Evolutionary conservation across 2,888 invertebrate species (phyloP).

Genomic region (Phasia obesa): DNA sequence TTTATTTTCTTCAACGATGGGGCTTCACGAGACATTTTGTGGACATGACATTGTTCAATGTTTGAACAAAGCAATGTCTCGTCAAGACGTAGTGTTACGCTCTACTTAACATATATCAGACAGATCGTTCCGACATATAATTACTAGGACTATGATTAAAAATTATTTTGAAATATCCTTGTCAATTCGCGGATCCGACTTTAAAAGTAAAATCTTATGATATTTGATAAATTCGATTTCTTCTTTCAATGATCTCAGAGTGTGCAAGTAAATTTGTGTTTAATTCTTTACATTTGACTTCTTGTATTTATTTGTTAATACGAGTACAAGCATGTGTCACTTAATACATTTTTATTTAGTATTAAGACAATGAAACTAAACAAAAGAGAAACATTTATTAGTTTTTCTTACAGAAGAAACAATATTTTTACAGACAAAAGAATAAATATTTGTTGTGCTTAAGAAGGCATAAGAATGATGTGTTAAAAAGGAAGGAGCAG

Average conservation of each 20-base stretch:
- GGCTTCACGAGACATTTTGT: no score
- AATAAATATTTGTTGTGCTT: not conserved
- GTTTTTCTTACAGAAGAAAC: not conserved
- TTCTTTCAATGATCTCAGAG: not conserved
- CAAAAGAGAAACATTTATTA: constrained; percentile 17
- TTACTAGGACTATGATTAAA: no score
- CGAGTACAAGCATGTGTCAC: not conserved
- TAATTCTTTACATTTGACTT: not conserved
- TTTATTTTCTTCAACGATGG: no score
- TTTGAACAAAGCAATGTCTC: no score
- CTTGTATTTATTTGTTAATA: not conserved
- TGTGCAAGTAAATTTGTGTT: not conserved
- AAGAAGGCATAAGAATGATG: not conserved
- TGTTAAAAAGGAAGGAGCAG: not conserved
- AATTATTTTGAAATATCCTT: no score
- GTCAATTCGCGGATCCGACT: no score
- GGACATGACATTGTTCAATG: no score
- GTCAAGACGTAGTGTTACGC: no score
- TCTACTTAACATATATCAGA: no score
- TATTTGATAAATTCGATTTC: no score
- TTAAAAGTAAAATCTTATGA: no score
- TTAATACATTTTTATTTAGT: not conserved
- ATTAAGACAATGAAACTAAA: constrained; percentile 2
- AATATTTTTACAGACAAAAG: constrained; percentile 2
- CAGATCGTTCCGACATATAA: no score